Evolutionary conservation across 2,113 vertebrate genomes (phyloP), one percentile per base, ranked within the genome.

Genomic region (Brachypodius melanocephalos): DNA sequence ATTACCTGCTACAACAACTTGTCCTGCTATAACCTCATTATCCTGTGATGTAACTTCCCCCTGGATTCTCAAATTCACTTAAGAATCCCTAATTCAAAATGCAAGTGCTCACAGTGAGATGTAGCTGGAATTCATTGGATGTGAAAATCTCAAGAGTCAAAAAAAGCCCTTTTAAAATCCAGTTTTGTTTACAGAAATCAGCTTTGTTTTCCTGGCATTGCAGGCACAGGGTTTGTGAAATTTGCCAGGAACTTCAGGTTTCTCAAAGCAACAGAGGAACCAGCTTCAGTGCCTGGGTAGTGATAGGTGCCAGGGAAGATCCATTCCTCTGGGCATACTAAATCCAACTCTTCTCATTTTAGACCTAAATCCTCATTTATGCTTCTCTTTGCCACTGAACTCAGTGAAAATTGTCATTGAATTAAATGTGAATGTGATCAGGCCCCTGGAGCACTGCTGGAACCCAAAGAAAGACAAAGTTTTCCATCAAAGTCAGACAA

Each of bases 51-150:
- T 63, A 91, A 89, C 66, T 91, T 87, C 52, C 54, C 49, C 43
- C 34, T 52, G 58, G 57, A 85, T 93, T 81, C 84, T 85, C 58
- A 87, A 78, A 96, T 89, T 81, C 73, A 91, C 24, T 93, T 93
- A 72, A 52, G 87, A 68, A 92, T 62, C 58, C 17, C 57, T 76
- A 67, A 72, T 52, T 92, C 43, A 45, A 61, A 84, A 49, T 69
- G 40, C 28, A 75, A 61, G 63, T 25, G 32, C 20, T 63, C 16
- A 3, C 19, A 31, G 17, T 32, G 38, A 42, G 11, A 34, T 46
- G 21, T 6, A 48, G 68, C 67, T 82, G 65, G 32, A 88, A 85
- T 72, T 68, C 66, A 43, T 21, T 14, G n/a, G 36, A 57, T 1
- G 3, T 1, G 11, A 79, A 76, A 58, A 76, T 28, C 54, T 58